Percentiles rank a stretch among this genome's conserved stretches.
phyloP scores from a whole-genome alignment of 1,140 invertebrate species.

The Heterodera schachtii region DNA sequence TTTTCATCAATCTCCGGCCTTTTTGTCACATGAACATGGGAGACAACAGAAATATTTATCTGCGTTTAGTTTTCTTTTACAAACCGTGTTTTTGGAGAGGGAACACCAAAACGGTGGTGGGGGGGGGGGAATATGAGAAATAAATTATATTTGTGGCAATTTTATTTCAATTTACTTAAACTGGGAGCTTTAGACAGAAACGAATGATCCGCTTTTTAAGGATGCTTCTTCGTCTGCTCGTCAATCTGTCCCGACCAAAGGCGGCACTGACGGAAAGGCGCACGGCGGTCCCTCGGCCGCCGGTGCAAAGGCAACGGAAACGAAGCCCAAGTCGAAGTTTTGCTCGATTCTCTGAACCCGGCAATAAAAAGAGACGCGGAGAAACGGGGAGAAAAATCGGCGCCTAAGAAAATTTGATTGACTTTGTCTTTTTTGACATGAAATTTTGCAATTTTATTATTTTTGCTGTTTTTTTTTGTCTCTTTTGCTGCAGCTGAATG shows the following conservation, averaged over 20 bases:
- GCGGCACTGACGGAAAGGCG: not conserved
- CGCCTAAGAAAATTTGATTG: not conserved
- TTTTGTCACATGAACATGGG: too few species aligned
- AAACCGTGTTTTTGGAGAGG: too few species aligned
- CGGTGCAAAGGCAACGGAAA: not conserved
- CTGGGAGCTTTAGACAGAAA: not conserved
- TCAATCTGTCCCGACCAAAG: not conserved
- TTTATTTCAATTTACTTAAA: not conserved
- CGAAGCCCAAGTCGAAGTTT: slow-evolving; percentile 10
- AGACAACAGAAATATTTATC: too few species aligned
- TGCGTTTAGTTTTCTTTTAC: too few species aligned
- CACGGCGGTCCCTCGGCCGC: not conserved
- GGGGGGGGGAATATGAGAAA: too few species aligned
- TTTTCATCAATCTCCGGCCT: too few species aligned
- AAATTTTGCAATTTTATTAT: too few species aligned
- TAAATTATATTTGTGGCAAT: not conserved
- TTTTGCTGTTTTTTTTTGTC: too few species aligned
- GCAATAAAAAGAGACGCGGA: not conserved
- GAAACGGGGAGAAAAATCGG: not conserved
- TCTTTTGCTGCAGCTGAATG: too few species aligned
- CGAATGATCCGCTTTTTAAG: not conserved
- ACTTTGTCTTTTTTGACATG: not conserved
- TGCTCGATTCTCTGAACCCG: slow-evolving; percentile 23
- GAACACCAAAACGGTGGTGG: too few species aligned
- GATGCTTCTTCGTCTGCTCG: not conserved